Evolutionary conservation across 2,888 invertebrate genomes (phyloP), one percentile per base, ranked within the genome.

Genomic region (Drosophila villosipedis): DNA sequence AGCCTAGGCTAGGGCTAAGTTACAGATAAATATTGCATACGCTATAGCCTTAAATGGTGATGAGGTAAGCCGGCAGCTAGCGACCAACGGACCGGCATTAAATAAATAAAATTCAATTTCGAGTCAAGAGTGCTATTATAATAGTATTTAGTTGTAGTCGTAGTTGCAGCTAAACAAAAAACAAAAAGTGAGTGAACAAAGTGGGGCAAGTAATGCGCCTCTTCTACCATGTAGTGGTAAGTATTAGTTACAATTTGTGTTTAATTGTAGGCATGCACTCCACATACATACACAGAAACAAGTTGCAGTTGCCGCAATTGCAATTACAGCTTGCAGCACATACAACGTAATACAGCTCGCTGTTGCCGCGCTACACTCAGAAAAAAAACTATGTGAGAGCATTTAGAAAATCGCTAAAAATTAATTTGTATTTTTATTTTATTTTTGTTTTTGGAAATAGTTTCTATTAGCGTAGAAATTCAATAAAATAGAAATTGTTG

Each of bases 41-140:
- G 83, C 91, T 87, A 91, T 89, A 89, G 91, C 89, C 89, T 91
- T 91, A 90, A 86, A 83, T 91, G 91, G 91, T 89, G 86, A 91
- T 91, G 91, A 91, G 91, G 90, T 91, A 91, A 89, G 90, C 84
- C 88, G 83, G 55, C 78, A 77, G 64, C 64, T 61, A 61, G 43
- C 67, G 67, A 69, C 70, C 70, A 57, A 78, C 82, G 73, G 85
- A 72, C 73, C 76, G 89, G 85, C 83, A 73, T 71, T 84, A 76
- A 76, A 85, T 83, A 88, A 76, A 84, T 82, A 73, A 80, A 74
- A 73, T 68, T 72, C 66, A 75, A 60, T 71, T 52, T 31, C 28
- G 28, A 55, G 55, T 47, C 39, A 39, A 28, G 39, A 53, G 65
- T 64, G 54, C 16, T 43, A 41, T 60, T 35, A 60, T 55, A 70